A percentile compares a stretch with the other conserved stretches of the same genome.
Evolutionary conservation across 2,888 invertebrate species (phyloP).

Genomic region (Diaphora mendica): DNA sequence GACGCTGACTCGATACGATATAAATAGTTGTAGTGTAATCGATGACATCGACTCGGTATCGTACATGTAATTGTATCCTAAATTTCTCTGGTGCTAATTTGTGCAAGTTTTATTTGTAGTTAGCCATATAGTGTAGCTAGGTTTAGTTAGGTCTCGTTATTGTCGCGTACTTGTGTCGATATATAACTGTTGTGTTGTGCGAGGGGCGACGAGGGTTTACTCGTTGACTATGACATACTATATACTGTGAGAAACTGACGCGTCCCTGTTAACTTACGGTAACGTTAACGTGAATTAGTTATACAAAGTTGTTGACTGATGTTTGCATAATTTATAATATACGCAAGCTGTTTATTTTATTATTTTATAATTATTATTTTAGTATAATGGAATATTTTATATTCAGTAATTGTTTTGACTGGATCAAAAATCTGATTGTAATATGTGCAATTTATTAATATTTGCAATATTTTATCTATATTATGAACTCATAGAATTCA

Average conservation of each 20-base stretch:
- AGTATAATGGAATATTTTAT: constrained; percentile 57
- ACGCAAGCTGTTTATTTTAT: constrained; percentile 68
- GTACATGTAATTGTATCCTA: constrained; percentile 60
- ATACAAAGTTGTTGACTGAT: constrained; percentile 68
- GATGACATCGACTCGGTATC: constrained; percentile 65
- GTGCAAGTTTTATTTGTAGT: constrained; percentile 58
- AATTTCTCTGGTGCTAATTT: constrained; percentile 78
- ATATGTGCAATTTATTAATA: constrained; percentile 73
- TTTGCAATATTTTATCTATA: constrained; percentile 55
- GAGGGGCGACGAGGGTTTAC: neutral
- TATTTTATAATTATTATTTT: constrained; percentile 59
- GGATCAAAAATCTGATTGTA: constrained; percentile 84
- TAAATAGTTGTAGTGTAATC: constrained; percentile 52
- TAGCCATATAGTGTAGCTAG: constrained; percentile 40
- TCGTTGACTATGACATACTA: constrained; percentile 12
- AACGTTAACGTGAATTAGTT: constrained; percentile 45
- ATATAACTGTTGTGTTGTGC: constrained; percentile 43
- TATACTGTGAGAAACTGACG: constrained; percentile 10
- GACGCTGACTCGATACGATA: constrained; percentile 32
- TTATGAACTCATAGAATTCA: constrained; percentile 60
- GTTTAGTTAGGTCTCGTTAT: constrained; percentile 25
- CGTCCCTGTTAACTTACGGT: constrained; percentile 10
- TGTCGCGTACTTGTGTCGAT: constrained; percentile 27
- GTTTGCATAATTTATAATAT: constrained; percentile 78
- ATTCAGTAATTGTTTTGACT: constrained; percentile 75